Conservation (phyloP, 2,797 vertebrate genomes). For the Epinephelus malabaricus region DNA sequence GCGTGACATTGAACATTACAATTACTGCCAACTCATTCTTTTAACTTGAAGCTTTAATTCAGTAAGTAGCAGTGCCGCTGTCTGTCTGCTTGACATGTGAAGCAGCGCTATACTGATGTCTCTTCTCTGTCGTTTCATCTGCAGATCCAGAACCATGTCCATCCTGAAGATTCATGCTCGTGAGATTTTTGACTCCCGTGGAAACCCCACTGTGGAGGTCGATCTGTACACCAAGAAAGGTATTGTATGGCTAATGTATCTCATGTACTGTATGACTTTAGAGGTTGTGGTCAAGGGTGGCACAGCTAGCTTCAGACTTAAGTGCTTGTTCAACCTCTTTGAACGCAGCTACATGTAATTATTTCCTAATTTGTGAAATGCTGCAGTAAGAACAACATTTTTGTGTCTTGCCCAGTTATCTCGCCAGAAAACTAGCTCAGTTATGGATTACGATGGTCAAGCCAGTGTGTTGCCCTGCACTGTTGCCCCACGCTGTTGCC, state of each 20-base stretch:
- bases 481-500: conserved; percentile 11
- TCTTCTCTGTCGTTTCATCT: conserved; percentile 32
- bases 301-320: not conserved
- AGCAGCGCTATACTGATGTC: not conserved
- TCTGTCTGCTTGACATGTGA: not conserved
- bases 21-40: conserved; percentile 54
- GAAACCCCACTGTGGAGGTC: conserved; percentile 98
- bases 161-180: conserved; percentile 93
- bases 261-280: not conserved
- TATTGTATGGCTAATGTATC: conserved; percentile 63
- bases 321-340: not conserved
- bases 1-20: not conserved
- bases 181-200: conserved; percentile 99
- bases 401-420: not conserved
- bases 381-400: not conserved
- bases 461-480: not conserved
- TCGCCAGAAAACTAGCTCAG: not conserved
- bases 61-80: conserved; percentile 20
- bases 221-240: conserved; percentile 96
- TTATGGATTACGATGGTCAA: conserved; percentile 5
- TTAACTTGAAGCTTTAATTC: not conserved
- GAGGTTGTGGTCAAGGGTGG: not conserved
- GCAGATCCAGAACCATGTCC: conserved; percentile 92
- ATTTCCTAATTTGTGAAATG: not conserved
- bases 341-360: not conserved